phyloP scores from a whole-genome alignment of 2,113 vertebrate genomes.

The Podarcis raffonei region DNA sequence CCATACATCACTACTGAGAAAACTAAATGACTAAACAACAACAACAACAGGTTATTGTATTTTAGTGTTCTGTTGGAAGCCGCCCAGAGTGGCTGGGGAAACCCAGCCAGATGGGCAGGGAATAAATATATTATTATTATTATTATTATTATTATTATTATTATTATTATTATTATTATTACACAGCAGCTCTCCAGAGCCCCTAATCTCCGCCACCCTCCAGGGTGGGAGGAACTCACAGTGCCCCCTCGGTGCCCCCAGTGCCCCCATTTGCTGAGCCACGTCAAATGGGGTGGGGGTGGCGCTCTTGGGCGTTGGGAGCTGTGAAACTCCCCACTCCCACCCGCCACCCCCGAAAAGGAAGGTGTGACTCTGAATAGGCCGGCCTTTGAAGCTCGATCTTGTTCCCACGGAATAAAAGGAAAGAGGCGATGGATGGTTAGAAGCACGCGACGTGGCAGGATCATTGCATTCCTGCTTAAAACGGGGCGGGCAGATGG shows the following conservation, averaged over 20 bases:
- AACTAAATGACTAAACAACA: too few relatives aligned
- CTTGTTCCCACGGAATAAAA: not conserved
- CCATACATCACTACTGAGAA: too few relatives aligned
- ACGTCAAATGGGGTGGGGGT: not conserved
- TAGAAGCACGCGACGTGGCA: not conserved
- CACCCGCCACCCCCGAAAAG: not conserved
- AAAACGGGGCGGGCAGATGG: not conserved
- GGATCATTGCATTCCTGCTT: not conserved
- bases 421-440: not conserved
- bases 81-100: too few relatives aligned
- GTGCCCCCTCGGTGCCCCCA: not conserved
- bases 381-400: not conserved
- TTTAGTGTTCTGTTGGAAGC: too few relatives aligned
- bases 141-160: too few relatives aligned
- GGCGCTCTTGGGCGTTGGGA: not conserved
- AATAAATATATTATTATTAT: too few relatives aligned
- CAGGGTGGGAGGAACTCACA: too few relatives aligned
- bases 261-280: not conserved
- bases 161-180: too few relatives aligned
- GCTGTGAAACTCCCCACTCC: not conserved
- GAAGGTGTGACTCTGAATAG: not conserved
- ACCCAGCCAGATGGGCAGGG: too few relatives aligned
- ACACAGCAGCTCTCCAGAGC: not conserved
- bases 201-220: not conserved
- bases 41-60: too few relatives aligned